Base-by-base conservation (phyloP, 2,113 vertebrate species). In the Bungarus multicinctus region DNA sequence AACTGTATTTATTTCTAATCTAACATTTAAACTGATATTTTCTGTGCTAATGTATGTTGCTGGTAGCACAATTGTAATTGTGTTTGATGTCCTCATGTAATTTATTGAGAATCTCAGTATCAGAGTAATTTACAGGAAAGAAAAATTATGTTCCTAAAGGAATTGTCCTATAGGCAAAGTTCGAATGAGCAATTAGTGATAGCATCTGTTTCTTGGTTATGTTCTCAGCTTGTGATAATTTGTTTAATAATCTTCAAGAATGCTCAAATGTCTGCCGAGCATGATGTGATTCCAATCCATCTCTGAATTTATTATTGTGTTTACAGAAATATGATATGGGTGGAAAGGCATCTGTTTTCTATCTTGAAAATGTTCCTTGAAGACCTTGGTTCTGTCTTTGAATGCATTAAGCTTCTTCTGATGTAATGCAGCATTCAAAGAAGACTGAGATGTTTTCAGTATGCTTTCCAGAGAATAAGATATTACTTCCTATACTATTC, bases 141-240 rank as follows among this genome's bases (percentile, higher is more conserved):
- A 45, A 6, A 23, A 50, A 85, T 58, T 92, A 45, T 95, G 91
- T 94, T 96, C 81, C 92, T 93, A 34, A 91, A 95, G 95, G 95
- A 96, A 94, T 93, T 95, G 95, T 89, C 94, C 94, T 94, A 94
- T 93, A 95, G 94, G 87, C 94, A 96, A 96, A 96, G 96, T 96
- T 97, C 96, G 95, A 97, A 94, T 91, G 95, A 97, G 93, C 94
- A 97, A 97, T 97, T 58, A 93, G 69, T 53, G 69, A 27, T n/a
- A 94, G 90, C 96, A 94, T 97, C 96, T 97, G 95, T 18, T 95
- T 96, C 95, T 96, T 91, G 96, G 92, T 95, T 96, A 94, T 94
- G 94, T 94, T 95, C 93, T 92, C 92, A 94, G 94, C 92, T 95
- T 97, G 95, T 95, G 94, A 95, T 96, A 93, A 93, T 95, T 96